Base-by-base conservation (phyloP, 2,888 invertebrate species). In the Pseudoips prasinana region DNA sequence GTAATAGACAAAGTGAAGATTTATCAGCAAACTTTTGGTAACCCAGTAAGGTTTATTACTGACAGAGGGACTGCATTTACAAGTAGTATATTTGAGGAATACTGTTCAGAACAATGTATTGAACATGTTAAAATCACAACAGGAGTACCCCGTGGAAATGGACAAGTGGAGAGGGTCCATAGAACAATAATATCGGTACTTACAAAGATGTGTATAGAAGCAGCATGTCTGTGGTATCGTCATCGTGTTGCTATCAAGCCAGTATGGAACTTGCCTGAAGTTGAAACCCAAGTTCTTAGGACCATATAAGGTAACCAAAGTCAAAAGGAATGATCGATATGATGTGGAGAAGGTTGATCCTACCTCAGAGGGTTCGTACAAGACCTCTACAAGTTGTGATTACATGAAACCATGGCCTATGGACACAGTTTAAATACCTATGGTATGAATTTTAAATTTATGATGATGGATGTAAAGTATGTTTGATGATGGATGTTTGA, bases 1-100 rank as follows among this genome's bases (percentile, higher is more conserved):
- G 64, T 58, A 0, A 22, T 78, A 24, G 6, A 30, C 1, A 39
- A 33, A 7, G 6, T 27, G 0, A 22, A 8, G 8, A 29, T 33
- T 0, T 26, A 27, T 1, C 29, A 29, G 6, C 22, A 33, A 5
- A 8, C 8, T 1, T 37, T 38, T 14, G 45, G 45, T 1, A 42
- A 39, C 4, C 45, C 42, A 1, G 8, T 4, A 0, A 22, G 40
- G 5, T 22, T 31, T 7, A 33, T 40, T 0, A 36, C 17, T 1
- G 40, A 40, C n/a, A 6, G 32, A 7, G 32, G 35, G 1, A 40
- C 35, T 6, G 35, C 40, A 4, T 40, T 25, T 6, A 35, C 40
- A 0, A 24, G 26, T 7, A 2, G 8, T 3, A 26, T 29, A 3
- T 40, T 40, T 22, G 5, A 28, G 26, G 7, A 33, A 1, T 41